A percentile compares a stretch with the other conserved stretches of the same genome.
These are phyloP conservation scores for Oreocharis arfaki DNA, from an alignment of 2,113 vertebrate species.

Conservation along the genomic window DNA sequence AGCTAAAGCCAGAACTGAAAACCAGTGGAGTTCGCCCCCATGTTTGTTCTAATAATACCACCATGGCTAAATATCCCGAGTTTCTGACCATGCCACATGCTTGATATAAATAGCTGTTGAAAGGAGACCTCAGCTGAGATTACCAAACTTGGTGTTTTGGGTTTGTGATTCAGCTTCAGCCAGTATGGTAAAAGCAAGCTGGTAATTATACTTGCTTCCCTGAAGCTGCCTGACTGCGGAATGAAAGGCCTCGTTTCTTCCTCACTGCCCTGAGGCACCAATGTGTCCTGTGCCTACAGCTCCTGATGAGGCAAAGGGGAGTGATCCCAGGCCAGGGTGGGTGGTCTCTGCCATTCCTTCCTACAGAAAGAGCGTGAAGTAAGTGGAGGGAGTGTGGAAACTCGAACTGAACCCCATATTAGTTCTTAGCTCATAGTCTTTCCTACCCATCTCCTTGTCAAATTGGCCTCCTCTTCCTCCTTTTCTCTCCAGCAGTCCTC, in stretches of 20 bases:
- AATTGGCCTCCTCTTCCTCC: neutral
- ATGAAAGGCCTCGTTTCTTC: fast-evolving
- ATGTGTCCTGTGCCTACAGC: neutral
- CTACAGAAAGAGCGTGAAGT: neutral
- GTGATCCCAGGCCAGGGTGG: fast-evolving
- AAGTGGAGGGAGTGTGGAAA: neutral
- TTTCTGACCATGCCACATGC: neutral
- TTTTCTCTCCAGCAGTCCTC: neutral
- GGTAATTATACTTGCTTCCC: neutral
- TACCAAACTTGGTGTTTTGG: neutral
- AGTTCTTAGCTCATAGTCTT: neutral
- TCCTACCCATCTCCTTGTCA: neutral
- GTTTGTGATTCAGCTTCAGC: neutral
- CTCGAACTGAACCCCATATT: neutral
- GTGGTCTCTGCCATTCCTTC: neutral
- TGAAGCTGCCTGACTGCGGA: fast-evolving
- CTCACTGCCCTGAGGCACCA: fast-evolving
- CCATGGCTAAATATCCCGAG: neutral
- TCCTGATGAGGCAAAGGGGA: neutral
- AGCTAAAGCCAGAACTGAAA: neutral
- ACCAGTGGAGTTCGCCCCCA: neutral
- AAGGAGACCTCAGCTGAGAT: neutral
- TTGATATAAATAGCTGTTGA: neutral
- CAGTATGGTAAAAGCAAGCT: neutral
- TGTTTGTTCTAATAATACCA: neutral